A percentile compares a stretch with the other conserved stretches of the same genome.
phyloP scores from a whole-genome alignment of 1,140 invertebrate species.

The Scaptodrosophila lebanonensis region DNA sequence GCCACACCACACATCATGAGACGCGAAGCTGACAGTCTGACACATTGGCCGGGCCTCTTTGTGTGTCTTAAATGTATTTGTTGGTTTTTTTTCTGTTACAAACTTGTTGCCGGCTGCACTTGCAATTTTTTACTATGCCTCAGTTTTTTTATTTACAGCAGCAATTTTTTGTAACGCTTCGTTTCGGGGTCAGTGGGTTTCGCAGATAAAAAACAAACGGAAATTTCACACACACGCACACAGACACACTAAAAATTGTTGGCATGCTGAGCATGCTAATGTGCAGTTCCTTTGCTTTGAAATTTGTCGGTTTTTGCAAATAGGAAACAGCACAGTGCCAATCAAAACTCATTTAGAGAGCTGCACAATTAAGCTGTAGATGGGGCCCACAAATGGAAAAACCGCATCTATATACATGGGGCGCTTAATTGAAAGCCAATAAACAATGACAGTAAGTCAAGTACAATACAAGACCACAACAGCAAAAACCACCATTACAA shows the following conservation, averaged over 20 bases:
- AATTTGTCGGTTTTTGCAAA: too few species aligned
- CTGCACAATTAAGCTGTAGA: constrained; percentile 3
- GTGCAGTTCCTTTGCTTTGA: constrained; percentile 24
- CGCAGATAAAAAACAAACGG: constrained; percentile 44
- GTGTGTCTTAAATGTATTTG: too few species aligned
- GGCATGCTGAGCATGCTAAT: constrained; percentile 10
- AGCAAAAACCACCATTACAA: not conserved
- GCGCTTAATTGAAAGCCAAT: constrained; percentile 38
- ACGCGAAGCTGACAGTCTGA: too few species aligned
- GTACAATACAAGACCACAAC: not conserved
- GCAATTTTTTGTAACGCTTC: constrained; percentile 23
- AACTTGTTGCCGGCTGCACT: constrained; percentile 44
- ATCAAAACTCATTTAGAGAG: not conserved
- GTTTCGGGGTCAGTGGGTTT: constrained; percentile 55
- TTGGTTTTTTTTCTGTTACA: not conserved
- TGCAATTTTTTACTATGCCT: constrained; percentile 23
- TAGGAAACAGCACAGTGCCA: too few species aligned
- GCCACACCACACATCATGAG: not conserved
- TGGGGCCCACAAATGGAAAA: too few species aligned
- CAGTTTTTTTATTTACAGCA: constrained; percentile 10
- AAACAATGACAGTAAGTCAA: constrained; percentile 34
- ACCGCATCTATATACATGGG: constrained; percentile 1
- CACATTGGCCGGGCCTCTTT: too few species aligned
- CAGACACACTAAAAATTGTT: too few species aligned
- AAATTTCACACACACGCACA: constrained; percentile 10